Percentiles rank a stretch among this genome's conserved stretches.
These are phyloP conservation scores for Sporophila hypoxantha DNA, from an alignment of 2,113 vertebrate genomes.

Conservation along the genomic window DNA sequence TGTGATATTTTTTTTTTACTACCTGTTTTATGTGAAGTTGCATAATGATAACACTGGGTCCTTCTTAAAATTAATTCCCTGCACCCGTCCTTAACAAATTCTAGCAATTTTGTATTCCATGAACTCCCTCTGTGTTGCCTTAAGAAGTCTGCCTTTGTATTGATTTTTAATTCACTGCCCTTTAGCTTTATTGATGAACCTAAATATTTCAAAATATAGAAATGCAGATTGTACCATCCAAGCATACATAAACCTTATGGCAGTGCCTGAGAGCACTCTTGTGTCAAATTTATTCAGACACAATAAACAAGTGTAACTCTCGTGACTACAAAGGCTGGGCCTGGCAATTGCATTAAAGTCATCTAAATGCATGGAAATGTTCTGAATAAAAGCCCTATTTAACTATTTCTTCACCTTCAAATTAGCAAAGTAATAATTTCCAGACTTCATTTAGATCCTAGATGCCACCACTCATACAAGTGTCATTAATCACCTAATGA, in stretches of 20 bases:
- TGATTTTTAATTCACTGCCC: conserved; percentile 55
- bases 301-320: neutral
- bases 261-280: neutral
- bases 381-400: neutral
- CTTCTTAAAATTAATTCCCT: conserved; percentile 26
- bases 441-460: neutral
- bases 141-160: conserved; percentile 48
- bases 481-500: neutral
- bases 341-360: neutral
- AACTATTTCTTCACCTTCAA: neutral
- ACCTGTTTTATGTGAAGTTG: neutral
- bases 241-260: neutral
- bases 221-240: neutral
- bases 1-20: neutral
- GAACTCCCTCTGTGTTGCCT: conserved; percentile 6
- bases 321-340: neutral
- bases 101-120: neutral
- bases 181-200: conserved; percentile 49
- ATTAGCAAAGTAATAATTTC: neutral
- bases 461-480: neutral
- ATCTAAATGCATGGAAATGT: neutral
- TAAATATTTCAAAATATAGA: conserved; percentile 39
- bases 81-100: neutral
- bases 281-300: conserved; percentile 11
- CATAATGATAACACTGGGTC: neutral